Evolutionary conservation across 2,797 vertebrate species (phyloP), one percentile per base, ranked within the genome.

Genomic region (Orestias chungarensis): DNA sequence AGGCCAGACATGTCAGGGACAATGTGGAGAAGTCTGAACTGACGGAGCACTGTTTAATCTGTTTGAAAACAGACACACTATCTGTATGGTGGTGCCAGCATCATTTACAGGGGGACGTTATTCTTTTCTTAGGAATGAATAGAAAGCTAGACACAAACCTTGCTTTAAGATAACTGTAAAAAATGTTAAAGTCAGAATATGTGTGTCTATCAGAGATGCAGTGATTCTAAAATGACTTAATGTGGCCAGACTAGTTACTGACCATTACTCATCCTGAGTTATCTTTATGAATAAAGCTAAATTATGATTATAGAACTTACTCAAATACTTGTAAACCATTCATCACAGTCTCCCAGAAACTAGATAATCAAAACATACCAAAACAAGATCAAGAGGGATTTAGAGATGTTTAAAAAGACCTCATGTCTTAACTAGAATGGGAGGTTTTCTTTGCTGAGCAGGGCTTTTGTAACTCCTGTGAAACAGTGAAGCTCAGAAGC

Each of bases 391-490:
- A 40, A 40, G 35, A 62, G 35, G 35, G 59, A 62, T 62, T 40
- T 38, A n/a, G 23, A 14, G 20, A 61, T n/a, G 57, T 38, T 61
- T 40, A 25, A 23, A n/a, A 62, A 62, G 23, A 62, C 35, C 20
- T 62, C 33, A 40, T n/a, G 33, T 62, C 23, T 62, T 62, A 23
- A 23, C 59, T 15, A 2, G 59, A 62, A n/a, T 23, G 25, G 57
- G 33, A 38, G 20, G 50, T 11, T 2, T 38, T 49, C n/a, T 61
- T 23, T 35, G 33, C 43, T 64, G 55, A 71, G 50, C 64, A n/a
- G 74, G 20, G 42, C 29, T 71, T 57, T 42, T 59, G 55, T 61
- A 57, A 74, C 70, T 78, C 35, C 61, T 29, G 67, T 52, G 47
- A 76, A 74, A 27, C n/a, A 68, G 68, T 71, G 68, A 68, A 18